Percentiles rank a stretch among this genome's conserved stretches.
Evolutionary conservation across 2,797 vertebrate species (phyloP).

Genomic region (Naso thynnoides): DNA sequence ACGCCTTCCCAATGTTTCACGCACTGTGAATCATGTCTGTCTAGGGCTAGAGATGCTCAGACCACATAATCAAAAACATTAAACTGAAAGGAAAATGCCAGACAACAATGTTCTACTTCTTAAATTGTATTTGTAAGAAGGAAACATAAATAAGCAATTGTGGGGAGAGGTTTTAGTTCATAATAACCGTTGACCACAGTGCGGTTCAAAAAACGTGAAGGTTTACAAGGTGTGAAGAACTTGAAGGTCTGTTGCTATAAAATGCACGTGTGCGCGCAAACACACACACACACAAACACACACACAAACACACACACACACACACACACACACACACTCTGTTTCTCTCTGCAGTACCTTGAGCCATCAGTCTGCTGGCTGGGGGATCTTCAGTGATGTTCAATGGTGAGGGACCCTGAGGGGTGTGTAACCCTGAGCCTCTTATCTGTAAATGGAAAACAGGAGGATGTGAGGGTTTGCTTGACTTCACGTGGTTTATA

Average conservation of each 20-base stretch:
- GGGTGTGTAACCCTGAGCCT: conserved; percentile 75
- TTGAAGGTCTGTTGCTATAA: conserved; percentile 9
- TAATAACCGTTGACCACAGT: conserved; percentile 8
- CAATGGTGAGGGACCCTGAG: conserved; percentile 55
- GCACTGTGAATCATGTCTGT: conserved; percentile 22
- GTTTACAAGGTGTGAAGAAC: conserved; percentile 22
- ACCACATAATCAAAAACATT: conserved; percentile 36
- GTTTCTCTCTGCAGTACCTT: conserved; percentile 83
- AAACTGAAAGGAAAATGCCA: conserved; percentile 8
- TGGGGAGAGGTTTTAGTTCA: conserved; percentile 25
- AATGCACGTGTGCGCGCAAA: conserved; percentile 12
- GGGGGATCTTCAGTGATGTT: conserved; percentile 77
- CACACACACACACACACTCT: not conserved
- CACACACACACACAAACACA: not conserved
- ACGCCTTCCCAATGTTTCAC: not conserved
- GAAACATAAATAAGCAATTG: conserved; percentile 29
- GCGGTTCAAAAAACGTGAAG: conserved; percentile 7
- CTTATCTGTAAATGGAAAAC: conserved; percentile 77
- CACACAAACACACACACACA: not conserved
- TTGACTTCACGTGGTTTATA: conserved; percentile 21
- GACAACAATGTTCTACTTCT: conserved; percentile 23
- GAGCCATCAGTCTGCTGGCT: conserved; percentile 85
- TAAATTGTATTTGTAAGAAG: not conserved
- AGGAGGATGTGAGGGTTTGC: conserved; percentile 32
- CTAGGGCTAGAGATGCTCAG: conserved; percentile 10